These are phyloP conservation scores for Nycticorax nycticorax DNA, from an alignment of 2,113 vertebrate species.

Conservation along the genomic window DNA sequence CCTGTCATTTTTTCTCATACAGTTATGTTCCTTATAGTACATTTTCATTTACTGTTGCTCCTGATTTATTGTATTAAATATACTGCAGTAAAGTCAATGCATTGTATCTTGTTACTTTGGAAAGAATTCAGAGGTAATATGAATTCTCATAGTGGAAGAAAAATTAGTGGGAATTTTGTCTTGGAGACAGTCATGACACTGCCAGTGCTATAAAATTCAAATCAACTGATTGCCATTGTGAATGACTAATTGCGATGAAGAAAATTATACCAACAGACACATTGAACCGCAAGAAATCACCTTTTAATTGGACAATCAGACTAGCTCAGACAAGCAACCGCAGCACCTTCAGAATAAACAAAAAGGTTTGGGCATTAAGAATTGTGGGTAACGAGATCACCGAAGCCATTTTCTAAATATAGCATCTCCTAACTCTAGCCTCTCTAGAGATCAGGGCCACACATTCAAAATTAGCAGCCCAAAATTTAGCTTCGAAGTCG, in stretches of 20 bases:
- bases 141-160: background rate
- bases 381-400: background rate
- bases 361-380: background rate
- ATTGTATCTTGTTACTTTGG: background rate
- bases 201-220: background rate
- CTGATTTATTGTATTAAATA: background rate
- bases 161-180: background rate
- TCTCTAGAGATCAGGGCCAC: background rate
- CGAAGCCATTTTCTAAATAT: background rate
- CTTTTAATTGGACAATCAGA: slow-evolving; percentile 4
- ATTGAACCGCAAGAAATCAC: background rate
- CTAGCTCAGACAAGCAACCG: background rate
- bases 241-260: background rate
- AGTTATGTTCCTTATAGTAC: slow-evolving; percentile 6
- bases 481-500: background rate
- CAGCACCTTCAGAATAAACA: background rate
- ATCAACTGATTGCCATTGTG: background rate
- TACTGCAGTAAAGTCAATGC: background rate
- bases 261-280: background rate
- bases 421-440: background rate
- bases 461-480: background rate
- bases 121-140: background rate
- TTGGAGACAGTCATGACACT: background rate
- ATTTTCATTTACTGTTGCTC: slow-evolving; percentile 30
- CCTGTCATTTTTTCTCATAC: background rate